Evolutionary conservation across 1,140 invertebrate genomes (phyloP), one percentile per base, ranked within the genome.

Genomic region (Drosophila sechellia): DNA sequence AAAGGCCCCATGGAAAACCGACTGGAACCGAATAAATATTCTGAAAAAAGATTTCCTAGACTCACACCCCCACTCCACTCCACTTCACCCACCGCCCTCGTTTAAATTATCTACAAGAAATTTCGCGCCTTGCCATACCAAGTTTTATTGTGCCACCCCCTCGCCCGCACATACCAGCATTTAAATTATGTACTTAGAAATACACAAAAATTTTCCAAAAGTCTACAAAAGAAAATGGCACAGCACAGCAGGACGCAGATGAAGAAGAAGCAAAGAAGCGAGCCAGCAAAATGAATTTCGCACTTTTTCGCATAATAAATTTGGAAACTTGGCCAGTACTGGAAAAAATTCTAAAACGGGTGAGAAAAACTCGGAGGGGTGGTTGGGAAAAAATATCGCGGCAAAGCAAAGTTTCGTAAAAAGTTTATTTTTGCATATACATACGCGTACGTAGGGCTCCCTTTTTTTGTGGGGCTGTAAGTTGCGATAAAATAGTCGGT

Each of bases 231-330:
- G 79, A 87, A 87, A 89, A 77, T 84, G 76, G 84, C 79, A 78
- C 68, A 69, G 53, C 59, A 42, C 84, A 87, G 84, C 84, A 84
- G 84, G 77, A 79, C 70, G 64, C 53, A 53, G 63, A 45, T 46
- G 54, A 35, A 55, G 57, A 55, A 75, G 52, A 74, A 68, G 49
- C 58, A 59, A 55, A 46, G 63, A 70, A 52, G 72, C 48, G 66
- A 73, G 77, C 69, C 81, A 83, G 75, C 78, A 85, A 91, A 91
- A 91, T 91, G 90, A 91, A 91, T 91, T 91, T 91, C 90, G 90
- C 90, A 91, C 90, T 91, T 91, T 91, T 91, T 91, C 90, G 90
- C 90, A 90, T 91, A 90, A 91, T 91, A 91, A 91, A 91, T 91
- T 91, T 27, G 35, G 78, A 74, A 91, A 91, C 86, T 91, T 91